Percentiles rank a stretch among this genome's conserved stretches.
Evolutionary conservation across 2,113 vertebrate species (phyloP).

Genomic region (Mirza zaza): DNA sequence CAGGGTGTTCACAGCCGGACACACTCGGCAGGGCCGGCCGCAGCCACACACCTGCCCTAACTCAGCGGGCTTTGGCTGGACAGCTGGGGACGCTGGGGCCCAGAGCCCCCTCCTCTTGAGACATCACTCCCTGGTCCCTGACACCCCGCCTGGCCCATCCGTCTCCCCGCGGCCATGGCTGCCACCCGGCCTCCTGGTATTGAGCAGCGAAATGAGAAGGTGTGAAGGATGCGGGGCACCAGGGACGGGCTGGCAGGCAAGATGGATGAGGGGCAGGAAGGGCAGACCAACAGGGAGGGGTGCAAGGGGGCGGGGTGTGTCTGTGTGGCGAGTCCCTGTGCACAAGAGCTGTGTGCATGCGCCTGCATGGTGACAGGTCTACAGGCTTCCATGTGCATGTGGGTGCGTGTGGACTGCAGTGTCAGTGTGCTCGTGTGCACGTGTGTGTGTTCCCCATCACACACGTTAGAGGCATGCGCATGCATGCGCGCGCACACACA

Average conservation of each 20-base stretch:
- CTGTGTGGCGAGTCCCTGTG: accelerated
- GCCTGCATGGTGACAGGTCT: accelerated
- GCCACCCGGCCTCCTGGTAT: conserved; percentile 38
- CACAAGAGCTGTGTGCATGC: not conserved
- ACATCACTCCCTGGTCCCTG: not conserved
- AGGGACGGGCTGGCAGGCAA: conserved; percentile 72
- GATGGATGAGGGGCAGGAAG: conserved; percentile 74
- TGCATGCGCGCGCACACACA: not conserved
- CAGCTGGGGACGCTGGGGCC: not conserved
- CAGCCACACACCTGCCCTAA: not conserved
- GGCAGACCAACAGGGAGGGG: not conserved
- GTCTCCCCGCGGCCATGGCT: conserved; percentile 70
- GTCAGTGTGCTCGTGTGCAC: not conserved
- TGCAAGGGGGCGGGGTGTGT: accelerated
- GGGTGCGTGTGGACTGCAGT: accelerated
- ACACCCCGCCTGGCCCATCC: not conserved
- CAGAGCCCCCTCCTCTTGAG: not conserved
- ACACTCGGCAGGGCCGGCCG: accelerated
- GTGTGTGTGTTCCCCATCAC: not conserved
- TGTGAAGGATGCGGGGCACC: conserved; percentile 63
- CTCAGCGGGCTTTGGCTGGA: not conserved
- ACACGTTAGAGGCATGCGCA: not conserved
- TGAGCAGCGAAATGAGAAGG: conserved; percentile 72
- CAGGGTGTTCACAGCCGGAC: accelerated
- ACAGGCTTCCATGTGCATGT: not conserved